These are phyloP conservation scores for Drosophila anomelani DNA, from an alignment of 2,888 invertebrate species.

Conservation along the genomic window DNA sequence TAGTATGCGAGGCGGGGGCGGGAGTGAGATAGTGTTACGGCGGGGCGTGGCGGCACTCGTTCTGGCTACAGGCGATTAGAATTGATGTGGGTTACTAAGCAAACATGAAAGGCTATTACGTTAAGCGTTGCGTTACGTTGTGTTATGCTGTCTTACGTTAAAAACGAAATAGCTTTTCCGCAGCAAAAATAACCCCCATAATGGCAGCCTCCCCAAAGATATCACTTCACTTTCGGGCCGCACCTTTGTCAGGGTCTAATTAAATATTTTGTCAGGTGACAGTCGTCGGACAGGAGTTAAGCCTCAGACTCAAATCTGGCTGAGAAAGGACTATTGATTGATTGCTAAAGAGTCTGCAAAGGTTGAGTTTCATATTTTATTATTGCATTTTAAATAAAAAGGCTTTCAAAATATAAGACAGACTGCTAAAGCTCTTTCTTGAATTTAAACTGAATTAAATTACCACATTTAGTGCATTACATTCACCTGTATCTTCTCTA, in stretches of 20 bases:
- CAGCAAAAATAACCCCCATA: neutral
- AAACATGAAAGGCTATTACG: constrained; percentile 81
- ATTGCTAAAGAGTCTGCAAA: neutral
- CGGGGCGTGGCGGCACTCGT: constrained; percentile 42
- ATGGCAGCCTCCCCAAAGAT: neutral
- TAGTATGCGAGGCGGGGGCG: constrained; percentile 1
- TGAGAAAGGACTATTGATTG: neutral
- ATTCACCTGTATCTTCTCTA: too few relatives aligned
- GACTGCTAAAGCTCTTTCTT: neutral
- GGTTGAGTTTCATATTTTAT: neutral
- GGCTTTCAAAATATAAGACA: neutral
- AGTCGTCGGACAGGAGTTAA: constrained; percentile 8
- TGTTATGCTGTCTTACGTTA: constrained; percentile 48
- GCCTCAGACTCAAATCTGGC: neutral
- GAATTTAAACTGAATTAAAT: too few relatives aligned
- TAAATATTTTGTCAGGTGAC: constrained; percentile 29
- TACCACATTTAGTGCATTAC: too few relatives aligned
- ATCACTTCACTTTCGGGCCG: neutral
- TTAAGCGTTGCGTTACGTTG: constrained; percentile 74
- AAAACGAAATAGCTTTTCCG: constrained; percentile 57
- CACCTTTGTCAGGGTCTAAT: constrained; percentile 15
- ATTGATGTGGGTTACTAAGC: constrained; percentile 81
- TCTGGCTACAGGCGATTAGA: constrained; percentile 74
- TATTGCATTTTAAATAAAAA: neutral
- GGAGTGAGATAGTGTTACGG: constrained; percentile 36